These are phyloP conservation scores for Patiria pectinifera DNA, from an alignment of 53 echinoderm and acorn worm species.

Conservation along the genomic window DNA sequence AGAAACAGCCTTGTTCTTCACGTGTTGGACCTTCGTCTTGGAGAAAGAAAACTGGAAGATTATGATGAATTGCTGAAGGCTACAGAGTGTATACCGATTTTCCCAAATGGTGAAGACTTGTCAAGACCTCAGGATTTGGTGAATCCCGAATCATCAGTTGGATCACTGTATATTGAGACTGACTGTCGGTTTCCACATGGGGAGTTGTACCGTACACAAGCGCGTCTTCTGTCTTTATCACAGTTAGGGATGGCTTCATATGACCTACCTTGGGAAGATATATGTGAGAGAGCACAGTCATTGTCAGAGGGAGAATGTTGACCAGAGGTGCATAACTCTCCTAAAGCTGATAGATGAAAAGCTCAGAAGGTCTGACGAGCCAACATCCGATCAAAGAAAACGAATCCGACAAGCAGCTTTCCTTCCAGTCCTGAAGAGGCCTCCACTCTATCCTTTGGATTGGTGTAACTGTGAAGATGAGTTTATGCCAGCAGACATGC, in stretches of 20 bases:
- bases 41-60: neutral
- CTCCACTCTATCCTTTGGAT: constrained; percentile 16
- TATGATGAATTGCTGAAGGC: too few species aligned
- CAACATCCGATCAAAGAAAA: too few species aligned
- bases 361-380: too few species aligned
- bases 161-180: constrained; percentile 46
- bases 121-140: neutral
- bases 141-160: neutral
- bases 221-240: constrained; percentile 52
- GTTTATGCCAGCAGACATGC: constrained; percentile 30
- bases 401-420: too few species aligned
- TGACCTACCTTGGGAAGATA: constrained; percentile 57
- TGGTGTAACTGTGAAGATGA: constrained; percentile 16
- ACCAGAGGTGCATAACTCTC: too few species aligned
- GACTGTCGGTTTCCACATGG: constrained; percentile 37
- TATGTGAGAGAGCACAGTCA: constrained; percentile 8
- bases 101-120: constrained; percentile 50
- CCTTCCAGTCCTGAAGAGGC: constrained; percentile 18
- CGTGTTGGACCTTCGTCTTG: constrained; percentile 56
- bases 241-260: constrained; percentile 62
- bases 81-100: neutral
- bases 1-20: neutral
- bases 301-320: too few species aligned
- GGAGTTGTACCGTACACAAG: constrained; percentile 4
- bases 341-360: too few species aligned